Conservation (phyloP, 2,113 vertebrate species). For the Dendropsophus ebraccatus region DNA sequence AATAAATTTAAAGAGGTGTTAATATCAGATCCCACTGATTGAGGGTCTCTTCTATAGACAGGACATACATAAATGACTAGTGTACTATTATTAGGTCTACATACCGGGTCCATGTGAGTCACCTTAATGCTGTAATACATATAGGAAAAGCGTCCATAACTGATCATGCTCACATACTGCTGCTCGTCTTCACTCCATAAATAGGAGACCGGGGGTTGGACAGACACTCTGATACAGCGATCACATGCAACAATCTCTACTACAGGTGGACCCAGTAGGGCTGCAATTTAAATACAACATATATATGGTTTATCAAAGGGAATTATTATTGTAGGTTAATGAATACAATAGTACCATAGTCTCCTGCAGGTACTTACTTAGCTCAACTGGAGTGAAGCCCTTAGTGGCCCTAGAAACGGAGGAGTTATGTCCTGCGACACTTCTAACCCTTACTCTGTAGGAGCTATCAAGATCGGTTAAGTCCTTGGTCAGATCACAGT, state of each 20-base stretch:
- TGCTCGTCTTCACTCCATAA: constrained; percentile 8
- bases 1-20: too few species aligned
- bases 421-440: background rate
- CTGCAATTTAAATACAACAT: constrained; percentile 58
- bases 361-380: background rate
- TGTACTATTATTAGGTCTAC: too few species aligned
- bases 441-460: constrained; percentile 6
- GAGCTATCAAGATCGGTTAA: fast-evolving
- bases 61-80: too few species aligned
- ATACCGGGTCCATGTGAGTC: too few species aligned
- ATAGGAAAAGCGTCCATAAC: too few species aligned
- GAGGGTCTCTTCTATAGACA: too few species aligned
- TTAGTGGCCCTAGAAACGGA: background rate
- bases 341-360: too few species aligned
- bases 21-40: too few species aligned
- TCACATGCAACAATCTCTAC: constrained; percentile 64
- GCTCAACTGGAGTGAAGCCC: background rate
- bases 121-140: too few species aligned
- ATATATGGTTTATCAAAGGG: too few species aligned
- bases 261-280: constrained; percentile 65
- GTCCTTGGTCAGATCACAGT: constrained; percentile 69
- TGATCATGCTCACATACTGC: constrained; percentile 51
- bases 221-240: constrained; percentile 64
- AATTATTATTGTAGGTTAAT: too few species aligned
- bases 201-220: constrained; percentile 64